These are phyloP conservation scores for Aphaenogaster ashmeadi DNA, from an alignment of 1,140 invertebrate species.

Conservation along the genomic window DNA sequence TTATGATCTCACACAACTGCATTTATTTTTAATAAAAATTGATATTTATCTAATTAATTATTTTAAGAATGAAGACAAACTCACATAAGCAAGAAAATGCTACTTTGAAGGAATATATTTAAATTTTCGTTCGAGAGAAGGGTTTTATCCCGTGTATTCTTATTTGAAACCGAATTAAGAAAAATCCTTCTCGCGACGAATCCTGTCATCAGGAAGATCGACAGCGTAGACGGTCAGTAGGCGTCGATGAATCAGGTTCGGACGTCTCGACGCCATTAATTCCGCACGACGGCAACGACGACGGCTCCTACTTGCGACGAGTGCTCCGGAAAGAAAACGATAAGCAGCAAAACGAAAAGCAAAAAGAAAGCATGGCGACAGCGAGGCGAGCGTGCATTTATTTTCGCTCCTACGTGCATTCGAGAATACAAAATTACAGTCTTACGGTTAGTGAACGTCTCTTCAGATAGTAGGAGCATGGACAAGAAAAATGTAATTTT, in stretches of 20 bases:
- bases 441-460: not conserved
- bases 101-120: not conserved
- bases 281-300: slow-evolving; percentile 55
- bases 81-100: not conserved
- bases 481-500: not conserved
- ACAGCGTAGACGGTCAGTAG: slow-evolving; percentile 60
- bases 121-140: not conserved
- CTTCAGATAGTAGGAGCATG: not conserved
- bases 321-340: slow-evolving; percentile 70
- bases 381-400: slow-evolving; percentile 69
- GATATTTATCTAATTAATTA: not conserved
- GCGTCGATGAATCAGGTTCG: slow-evolving; percentile 68
- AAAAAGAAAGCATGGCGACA: slow-evolving; percentile 62
- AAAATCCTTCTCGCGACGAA: not conserved
- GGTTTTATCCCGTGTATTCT: not conserved
- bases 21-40: not conserved
- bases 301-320: slow-evolving; percentile 67
- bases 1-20: not conserved
- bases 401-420: slow-evolving; percentile 47
- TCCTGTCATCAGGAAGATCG: slow-evolving; percentile 47
- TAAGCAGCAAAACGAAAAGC: slow-evolving; percentile 65
- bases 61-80: not conserved
- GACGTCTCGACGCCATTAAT: slow-evolving; percentile 76
- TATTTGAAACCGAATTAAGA: not conserved
- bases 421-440: not conserved